Conservation (phyloP, 2,113 vertebrate species). For the cat (Felis catus) region DNA sequence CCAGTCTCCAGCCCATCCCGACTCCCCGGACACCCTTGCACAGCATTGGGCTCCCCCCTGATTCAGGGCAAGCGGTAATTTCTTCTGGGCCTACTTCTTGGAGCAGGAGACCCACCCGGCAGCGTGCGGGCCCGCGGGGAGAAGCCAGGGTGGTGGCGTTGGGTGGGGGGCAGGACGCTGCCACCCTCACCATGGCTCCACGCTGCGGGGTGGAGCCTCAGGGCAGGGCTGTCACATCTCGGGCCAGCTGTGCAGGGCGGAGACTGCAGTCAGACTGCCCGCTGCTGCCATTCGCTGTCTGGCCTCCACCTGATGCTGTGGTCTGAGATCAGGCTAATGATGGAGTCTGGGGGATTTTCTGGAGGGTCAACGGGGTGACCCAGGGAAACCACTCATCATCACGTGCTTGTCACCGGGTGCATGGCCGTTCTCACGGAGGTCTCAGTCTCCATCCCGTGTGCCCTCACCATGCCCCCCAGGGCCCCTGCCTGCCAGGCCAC, state of each 20-base stretch:
- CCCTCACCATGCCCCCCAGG: accelerated
- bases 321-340: background rate
- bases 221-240: too few relatives aligned
- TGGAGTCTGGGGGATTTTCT: accelerated
- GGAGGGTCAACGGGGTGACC: background rate
- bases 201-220: background rate
- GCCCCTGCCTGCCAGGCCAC: background rate
- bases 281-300: background rate
- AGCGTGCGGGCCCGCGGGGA: accelerated
- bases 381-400: background rate
- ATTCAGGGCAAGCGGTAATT: background rate
- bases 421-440: too few relatives aligned
- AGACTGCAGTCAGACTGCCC: background rate
- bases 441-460: background rate
- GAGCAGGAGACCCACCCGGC: background rate
- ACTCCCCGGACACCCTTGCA: background rate
- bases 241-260: background rate
- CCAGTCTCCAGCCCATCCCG: too few relatives aligned
- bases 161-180: accelerated
- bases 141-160: background rate
- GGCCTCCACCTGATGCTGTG: background rate
- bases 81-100: background rate
- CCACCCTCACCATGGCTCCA: background rate
- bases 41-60: background rate
- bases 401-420: too few relatives aligned